These are phyloP conservation scores for Cecidostiba fungosa DNA, from an alignment of 2,888 invertebrate species.

Conservation along the genomic window DNA sequence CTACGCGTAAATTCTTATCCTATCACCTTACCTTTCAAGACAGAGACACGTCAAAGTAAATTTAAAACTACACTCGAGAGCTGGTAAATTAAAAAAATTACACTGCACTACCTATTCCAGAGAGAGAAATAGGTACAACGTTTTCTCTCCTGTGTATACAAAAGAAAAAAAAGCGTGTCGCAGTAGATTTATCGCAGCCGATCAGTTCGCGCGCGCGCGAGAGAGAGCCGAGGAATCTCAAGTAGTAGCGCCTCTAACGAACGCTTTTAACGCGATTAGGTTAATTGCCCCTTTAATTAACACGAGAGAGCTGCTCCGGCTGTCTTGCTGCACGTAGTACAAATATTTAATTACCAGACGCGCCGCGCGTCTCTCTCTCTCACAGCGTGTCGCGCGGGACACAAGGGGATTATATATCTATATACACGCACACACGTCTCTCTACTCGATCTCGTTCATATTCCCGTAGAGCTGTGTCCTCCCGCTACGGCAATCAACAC, in stretches of 20 bases:
- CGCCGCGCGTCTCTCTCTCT: constrained; percentile 3
- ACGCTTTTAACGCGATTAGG: constrained; percentile 69
- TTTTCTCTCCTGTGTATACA: too few relatives aligned
- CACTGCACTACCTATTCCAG: too few relatives aligned
- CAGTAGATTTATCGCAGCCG: constrained; percentile 46
- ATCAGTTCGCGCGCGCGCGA: constrained; percentile 19
- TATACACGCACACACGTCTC: constrained; percentile 37
- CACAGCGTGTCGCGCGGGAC: background rate
- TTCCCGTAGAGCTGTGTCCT: constrained; percentile 48
- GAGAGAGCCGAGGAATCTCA: constrained; percentile 49
- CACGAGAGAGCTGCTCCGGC: constrained; percentile 60
- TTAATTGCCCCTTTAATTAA: constrained; percentile 74
- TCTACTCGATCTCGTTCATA: constrained; percentile 61
- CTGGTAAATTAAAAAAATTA: background rate
- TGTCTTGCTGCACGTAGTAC: constrained; percentile 64
- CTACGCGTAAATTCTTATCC: too few relatives aligned
- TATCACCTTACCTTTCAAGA: too few relatives aligned
- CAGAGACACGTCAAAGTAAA: too few relatives aligned
- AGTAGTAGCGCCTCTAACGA: constrained; percentile 67
- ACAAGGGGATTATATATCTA: background rate
- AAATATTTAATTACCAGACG: constrained; percentile 72
- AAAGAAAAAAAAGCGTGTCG: background rate
- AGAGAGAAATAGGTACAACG: too few relatives aligned
- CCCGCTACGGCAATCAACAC: constrained; percentile 49
- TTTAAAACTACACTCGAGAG: too few relatives aligned